Evolutionary conservation across 1,140 invertebrate genomes (phyloP).

Genomic region (Bombus sibiricus): DNA sequence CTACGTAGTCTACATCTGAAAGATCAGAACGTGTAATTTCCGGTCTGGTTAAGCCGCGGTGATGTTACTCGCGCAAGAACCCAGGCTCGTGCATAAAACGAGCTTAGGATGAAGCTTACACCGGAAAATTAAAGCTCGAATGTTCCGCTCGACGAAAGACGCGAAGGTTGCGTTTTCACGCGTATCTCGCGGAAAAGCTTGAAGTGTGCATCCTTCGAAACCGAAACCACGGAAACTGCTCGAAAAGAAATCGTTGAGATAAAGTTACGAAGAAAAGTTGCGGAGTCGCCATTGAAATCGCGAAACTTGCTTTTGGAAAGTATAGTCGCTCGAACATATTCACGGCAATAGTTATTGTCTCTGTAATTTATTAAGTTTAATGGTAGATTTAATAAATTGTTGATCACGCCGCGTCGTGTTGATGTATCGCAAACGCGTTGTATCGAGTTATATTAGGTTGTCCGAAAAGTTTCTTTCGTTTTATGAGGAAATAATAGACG

Average conservation of each 20-base stretch:
- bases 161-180: neutral
- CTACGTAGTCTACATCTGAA: constrained; percentile 8
- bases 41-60: constrained; percentile 28
- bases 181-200: neutral
- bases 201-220: constrained; percentile 6
- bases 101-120: constrained; percentile 9
- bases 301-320: neutral
- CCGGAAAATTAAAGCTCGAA: constrained; percentile 67
- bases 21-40: constrained; percentile 55
- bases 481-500: too few relatives aligned
- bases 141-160: constrained; percentile 30
- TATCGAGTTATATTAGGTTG: too few relatives aligned
- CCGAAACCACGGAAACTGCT: neutral
- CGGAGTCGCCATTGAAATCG: neutral
- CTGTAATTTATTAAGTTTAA: too few relatives aligned
- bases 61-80: constrained; percentile 37
- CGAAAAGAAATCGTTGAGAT: neutral
- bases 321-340: too few relatives aligned
- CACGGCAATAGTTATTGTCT: too few relatives aligned
- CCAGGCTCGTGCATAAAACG: neutral
- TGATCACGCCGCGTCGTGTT: too few relatives aligned
- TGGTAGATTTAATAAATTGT: too few relatives aligned
- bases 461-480: too few relatives aligned
- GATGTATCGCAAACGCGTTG: too few relatives aligned
- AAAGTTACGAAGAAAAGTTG: neutral